Base-by-base conservation (phyloP, 1,140 invertebrate species). In the Plutomurus gul region DNA sequence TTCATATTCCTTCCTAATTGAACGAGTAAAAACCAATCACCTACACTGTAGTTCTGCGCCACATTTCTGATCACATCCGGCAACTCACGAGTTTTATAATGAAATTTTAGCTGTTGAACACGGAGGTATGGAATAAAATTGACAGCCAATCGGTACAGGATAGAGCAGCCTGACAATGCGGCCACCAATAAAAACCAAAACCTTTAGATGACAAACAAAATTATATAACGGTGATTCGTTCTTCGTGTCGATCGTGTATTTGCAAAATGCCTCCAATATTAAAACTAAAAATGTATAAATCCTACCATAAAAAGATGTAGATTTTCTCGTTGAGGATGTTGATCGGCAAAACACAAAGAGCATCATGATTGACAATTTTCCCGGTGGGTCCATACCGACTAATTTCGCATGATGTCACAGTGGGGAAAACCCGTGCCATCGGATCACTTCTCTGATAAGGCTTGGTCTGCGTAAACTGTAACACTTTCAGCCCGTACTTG, bases 21-120 rank as follows among this genome's bases (percentile, higher is more conserved):
- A 86, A 96, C 95, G 1, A 96, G 89, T 72, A 96, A 89, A 86
- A 96, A 96, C 95, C 95, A 96, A 86, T 96, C 95, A 1, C 95
- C 95, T 82, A 96, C 94, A 85, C 94, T 91, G 85, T 93, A 93
- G 83, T 92, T 92, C 77, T 91, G 89, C 2, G 93, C 90, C 77
- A 96, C 93, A 43, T n/a, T 8, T 43, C 40, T 43, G 8, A 43
- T 10, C 1, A 88, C 87, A 84, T 93, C 91, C n/a, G 96, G 91
- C 5, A 33, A 22, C n/a, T 13, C 6, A 8, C 77, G 36, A 18
- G 71, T 46, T 18, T n/a, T n/a, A n/a, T n/a, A n/a, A n/a, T 27
- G 39, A 3, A n/a, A 7, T 16, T 51, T 37, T 3, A 78, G 40
- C 18, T 33, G 16, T 6, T 16, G 20, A 22, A 76, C 51, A 5